Base-by-base conservation (phyloP, 2,888 invertebrate species). In the Diadegma fenestrale region DNA sequence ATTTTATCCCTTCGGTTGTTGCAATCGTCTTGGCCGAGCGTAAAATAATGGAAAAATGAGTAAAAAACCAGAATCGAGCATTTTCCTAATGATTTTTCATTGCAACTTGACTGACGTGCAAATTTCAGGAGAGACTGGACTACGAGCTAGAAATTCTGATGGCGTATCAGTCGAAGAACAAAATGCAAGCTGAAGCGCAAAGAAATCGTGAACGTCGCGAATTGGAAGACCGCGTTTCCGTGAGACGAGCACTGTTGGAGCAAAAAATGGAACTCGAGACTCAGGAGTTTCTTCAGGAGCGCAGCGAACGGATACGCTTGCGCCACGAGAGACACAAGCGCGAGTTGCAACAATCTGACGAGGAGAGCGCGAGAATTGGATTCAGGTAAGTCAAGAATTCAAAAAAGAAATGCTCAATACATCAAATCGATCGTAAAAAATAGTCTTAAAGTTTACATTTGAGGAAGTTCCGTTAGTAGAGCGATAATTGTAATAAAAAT, bases 111-210 rank as follows among this genome's bases (percentile, higher is more conserved):
- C 43, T 22, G 14, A 68, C 17, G 12, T 12, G 7, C 89, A 90
- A n/a, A 93, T 94, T 88, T 90, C 93, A 94, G 94, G 93, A 96
- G 90, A 95, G 96, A 92, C 95, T 99, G 92, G 97, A 98, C 94
- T 98, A 99, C 94, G 99, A 99, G 95, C 94, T 99, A 94, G 99
- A 99, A 94, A 97, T 99, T 95, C 95, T 99, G 93, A 98, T 98
- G 94, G 99, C 99, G 87, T 99, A 99, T 96, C 99, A 99, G 95
- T 98, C 98, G 94, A 99, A 99, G 95, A 99, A 99, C 95, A 98
- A 98, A 94, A 98, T 98, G 96, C 98, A 99, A 94, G 98, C 99
- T 26, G 99, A 99, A 94, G 97, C 98, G 91, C 99, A 99, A 95
- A 96, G 99, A 89, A 98, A 98, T 94, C 96, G 99, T 78, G 99